These are phyloP conservation scores for Tor tambroides DNA, from an alignment of 2,113 vertebrate species.

Conservation along the genomic window DNA sequence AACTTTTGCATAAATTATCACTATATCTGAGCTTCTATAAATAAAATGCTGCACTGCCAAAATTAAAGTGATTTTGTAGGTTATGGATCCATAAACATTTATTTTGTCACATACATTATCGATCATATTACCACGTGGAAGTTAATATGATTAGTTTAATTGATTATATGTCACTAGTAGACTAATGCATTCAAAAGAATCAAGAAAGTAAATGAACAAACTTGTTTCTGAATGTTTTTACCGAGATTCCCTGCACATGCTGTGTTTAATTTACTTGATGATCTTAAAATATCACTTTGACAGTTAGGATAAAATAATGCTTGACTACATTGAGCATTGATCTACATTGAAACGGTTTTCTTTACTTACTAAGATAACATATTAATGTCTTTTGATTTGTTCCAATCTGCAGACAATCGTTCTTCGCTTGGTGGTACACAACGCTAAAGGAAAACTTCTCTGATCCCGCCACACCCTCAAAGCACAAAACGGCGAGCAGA, in stretches of 20 bases:
- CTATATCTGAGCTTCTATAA: background rate
- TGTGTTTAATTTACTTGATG: no score
- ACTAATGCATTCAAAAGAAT: background rate
- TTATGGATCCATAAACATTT: background rate
- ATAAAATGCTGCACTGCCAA: background rate
- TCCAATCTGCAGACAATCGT: background rate
- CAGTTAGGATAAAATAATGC: background rate
- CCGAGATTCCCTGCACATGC: background rate
- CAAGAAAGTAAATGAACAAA: background rate
- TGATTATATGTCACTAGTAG: background rate
- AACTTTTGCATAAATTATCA: background rate
- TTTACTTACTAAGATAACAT: background rate
- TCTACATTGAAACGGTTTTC: background rate
- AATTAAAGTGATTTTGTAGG: background rate
- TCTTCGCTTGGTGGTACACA: background rate
- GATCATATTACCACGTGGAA: no score
- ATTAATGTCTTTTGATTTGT: background rate
- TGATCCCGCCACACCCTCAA: background rate
- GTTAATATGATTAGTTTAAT: no score
- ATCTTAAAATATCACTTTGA: no score
- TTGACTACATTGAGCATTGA: background rate
- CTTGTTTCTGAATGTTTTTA: background rate
- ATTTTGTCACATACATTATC: background rate
- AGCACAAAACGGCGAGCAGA: background rate
- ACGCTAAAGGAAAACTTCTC: background rate